Conservation (phyloP, 2,113 vertebrate genomes). For the Sphyrna mokarran region DNA sequence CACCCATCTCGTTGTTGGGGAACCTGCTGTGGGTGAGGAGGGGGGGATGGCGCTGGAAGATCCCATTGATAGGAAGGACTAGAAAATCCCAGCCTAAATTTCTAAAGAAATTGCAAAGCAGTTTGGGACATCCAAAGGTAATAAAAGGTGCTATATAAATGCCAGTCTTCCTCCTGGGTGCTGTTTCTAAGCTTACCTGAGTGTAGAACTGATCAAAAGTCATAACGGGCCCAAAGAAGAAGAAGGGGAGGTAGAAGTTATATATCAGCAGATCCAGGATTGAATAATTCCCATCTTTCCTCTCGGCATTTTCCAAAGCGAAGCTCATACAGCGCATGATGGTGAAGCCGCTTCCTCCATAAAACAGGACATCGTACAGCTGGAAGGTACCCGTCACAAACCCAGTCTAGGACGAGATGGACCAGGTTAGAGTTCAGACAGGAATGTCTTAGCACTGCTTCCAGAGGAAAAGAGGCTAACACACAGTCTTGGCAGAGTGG, state of each 20-base stretch:
- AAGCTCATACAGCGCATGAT: conserved; percentile 91
- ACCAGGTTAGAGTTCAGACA: neutral
- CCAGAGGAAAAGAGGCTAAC: neutral
- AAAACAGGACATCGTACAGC: conserved; percentile 84
- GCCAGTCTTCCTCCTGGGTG: neutral
- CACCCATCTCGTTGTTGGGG: too few species aligned
- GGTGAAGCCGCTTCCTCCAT: conserved; percentile 79
- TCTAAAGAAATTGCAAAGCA: neutral
- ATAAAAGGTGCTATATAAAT: neutral
- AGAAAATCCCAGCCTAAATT: too few species aligned
- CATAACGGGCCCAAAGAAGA: conserved; percentile 95
- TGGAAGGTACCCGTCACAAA: conserved; percentile 77
- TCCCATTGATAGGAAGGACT: too few species aligned
- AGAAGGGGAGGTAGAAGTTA: conserved; percentile 98
- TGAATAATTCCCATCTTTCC: conserved; percentile 72
- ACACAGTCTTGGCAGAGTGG: too few species aligned
- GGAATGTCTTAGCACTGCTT: neutral
- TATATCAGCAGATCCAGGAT: conserved; percentile 88
- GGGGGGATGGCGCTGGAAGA: too few species aligned
- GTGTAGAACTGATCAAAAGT: conserved; percentile 80
- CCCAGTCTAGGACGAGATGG: conserved; percentile 57
- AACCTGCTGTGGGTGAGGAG: too few species aligned
- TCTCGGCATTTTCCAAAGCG: conserved; percentile 75
- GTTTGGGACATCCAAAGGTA: neutral
- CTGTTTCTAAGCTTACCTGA: conserved; percentile 61